Evolutionary conservation across 2,113 vertebrate genomes (phyloP), one percentile per base, ranked within the genome.

Genomic region (Oncorhynchus nerka): DNA sequence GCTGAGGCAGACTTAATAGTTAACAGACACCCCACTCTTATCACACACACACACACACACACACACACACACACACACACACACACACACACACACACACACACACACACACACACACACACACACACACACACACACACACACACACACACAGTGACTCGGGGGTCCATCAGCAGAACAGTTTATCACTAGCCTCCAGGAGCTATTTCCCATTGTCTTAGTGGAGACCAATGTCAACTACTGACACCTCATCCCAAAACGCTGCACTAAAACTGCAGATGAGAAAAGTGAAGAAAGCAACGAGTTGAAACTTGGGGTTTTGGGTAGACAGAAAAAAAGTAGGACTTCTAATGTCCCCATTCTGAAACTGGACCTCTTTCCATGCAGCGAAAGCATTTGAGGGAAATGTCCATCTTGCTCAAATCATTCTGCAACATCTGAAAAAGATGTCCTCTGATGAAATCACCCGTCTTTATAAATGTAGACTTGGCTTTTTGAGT

Each of bases 161-260:
- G 68, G 70, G 22, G 55, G 68, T 68, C 68, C 67, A 77, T 48
- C 76, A 45, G 55, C 65, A n/a, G 49, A 24, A 19, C 66, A 78
- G 68, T 82, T 74, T 64, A 83, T 84, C 81, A 80, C 73, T 66
- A 76, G 64, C 68, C 75, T 76, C 1, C 5, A 20, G 75, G 69
- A 79, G 69, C 74, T 34, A 76, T 74, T 79, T 77, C 45, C 73
- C 49, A n/a, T 57, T 19, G 66, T 49, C 74, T 77, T 66, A 68
- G 73, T 15, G 49, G 48, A 61, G 73, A 75, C 73, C 68, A 68
- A 39, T n/a, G 39, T 77, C 64, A 72, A 71, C 76, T 39, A 68
- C 66, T 26, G 22, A 75, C 32, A 68, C 66, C 32, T 34, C 13
- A 6, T 32, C 70, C 77, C 16, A 70, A 72, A 24, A 19, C 70